Percentiles rank a stretch among this genome's conserved stretches.
Conservation (phyloP, 1,140 invertebrate genomes). For the Microplitis mediator region DNA sequence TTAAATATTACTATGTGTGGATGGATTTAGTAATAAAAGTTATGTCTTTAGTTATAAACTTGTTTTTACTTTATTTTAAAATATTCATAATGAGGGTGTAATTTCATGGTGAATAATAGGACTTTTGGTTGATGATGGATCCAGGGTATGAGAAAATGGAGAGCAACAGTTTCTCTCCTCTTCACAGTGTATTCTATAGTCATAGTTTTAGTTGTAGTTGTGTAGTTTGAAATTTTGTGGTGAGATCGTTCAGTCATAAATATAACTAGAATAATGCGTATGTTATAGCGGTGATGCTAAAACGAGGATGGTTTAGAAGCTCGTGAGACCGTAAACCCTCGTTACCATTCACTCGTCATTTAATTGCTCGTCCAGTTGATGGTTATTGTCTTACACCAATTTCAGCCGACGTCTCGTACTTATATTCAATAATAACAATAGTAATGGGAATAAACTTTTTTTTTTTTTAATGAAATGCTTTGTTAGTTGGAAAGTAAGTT, state of each 20-base stretch:
- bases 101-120: background rate
- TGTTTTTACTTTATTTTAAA: background rate
- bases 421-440: background rate
- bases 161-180: slow-evolving; percentile 1
- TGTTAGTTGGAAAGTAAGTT: background rate
- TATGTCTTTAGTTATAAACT: too few species aligned
- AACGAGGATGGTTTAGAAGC: slow-evolving; percentile 1
- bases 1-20: too few species aligned
- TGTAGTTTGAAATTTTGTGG: slow-evolving; percentile 20
- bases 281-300: slow-evolving; percentile 8
- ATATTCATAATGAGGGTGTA: background rate
- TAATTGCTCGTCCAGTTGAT: slow-evolving; percentile 53
- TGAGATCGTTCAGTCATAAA: slow-evolving; percentile 23
- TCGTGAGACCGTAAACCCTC: slow-evolving; percentile 51
- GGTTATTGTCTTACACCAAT: background rate
- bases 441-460: background rate
- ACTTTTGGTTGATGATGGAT: background rate
- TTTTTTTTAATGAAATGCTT: background rate
- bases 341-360: slow-evolving; percentile 61
- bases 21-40: too few species aligned
- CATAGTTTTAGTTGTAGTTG: too few species aligned
- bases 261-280: slow-evolving; percentile 20
- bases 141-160: background rate
- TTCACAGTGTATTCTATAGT: too few species aligned
- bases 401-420: background rate